Conservation (phyloP, 2,888 invertebrate species). For the Girardia tigrina region DNA sequence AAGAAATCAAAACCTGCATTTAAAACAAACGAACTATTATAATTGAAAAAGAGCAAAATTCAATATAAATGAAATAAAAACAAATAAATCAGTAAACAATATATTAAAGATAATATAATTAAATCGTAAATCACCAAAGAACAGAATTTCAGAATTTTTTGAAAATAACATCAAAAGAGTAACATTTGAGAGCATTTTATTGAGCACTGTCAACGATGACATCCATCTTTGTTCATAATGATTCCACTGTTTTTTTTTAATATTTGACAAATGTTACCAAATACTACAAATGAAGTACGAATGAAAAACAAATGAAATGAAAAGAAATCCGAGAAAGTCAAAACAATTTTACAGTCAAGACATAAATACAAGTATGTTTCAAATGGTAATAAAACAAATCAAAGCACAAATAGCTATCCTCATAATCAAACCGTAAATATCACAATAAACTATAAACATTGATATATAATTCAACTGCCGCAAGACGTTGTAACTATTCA, state of each 20-base stretch:
- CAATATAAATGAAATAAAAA: too few species aligned
- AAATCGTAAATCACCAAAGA: conserved; percentile 7
- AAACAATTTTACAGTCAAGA: not conserved
- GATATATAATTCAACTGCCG: not conserved
- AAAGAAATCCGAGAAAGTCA: not conserved
- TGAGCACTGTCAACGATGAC: not conserved
- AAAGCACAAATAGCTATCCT: conserved; percentile 13
- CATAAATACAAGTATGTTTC: not conserved
- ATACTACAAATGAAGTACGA: not conserved
- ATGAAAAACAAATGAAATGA: not conserved
- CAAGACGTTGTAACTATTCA: not conserved
- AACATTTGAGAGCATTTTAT: conserved; percentile 15
- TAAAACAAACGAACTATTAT: too few species aligned
- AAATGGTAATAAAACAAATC: conserved; percentile 14
- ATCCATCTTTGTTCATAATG: too few species aligned
- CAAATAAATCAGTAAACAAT: conserved; percentile 17
- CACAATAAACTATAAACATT: conserved; percentile 2
- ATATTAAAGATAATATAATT: conserved; percentile 23
- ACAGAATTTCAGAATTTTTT: conserved; percentile 12
- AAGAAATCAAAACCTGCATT: too few species aligned
- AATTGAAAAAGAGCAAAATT: too few species aligned
- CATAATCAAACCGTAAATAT: conserved; percentile 20
- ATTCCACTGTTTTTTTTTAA: not conserved
- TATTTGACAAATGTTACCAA: not conserved
- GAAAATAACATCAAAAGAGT: not conserved